phyloP scores from a whole-genome alignment of 2,797 vertebrate genomes.

The Megaceryle alcyon region DNA sequence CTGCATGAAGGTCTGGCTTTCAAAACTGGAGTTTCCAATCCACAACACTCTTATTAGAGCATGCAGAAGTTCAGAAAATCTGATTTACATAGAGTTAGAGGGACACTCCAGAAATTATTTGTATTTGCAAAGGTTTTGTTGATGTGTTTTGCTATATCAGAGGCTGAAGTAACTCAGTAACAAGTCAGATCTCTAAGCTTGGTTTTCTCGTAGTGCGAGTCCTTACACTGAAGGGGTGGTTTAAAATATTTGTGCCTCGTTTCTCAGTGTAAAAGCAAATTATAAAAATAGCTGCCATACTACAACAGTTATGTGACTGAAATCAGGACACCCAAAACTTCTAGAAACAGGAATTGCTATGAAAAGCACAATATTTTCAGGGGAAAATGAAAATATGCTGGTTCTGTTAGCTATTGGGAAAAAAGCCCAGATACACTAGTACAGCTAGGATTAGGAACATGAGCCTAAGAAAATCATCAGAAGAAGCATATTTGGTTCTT shows the following conservation, averaged over 20 bases:
- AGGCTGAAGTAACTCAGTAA: background rate
- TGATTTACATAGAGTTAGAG: background rate
- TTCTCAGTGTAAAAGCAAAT: background rate
- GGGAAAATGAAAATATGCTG: background rate
- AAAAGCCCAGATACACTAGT: background rate
- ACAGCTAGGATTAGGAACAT: background rate
- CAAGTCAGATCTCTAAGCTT: background rate
- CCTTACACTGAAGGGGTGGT: background rate
- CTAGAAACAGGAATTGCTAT: background rate
- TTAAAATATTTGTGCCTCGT: background rate
- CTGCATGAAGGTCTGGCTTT: background rate
- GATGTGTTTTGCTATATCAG: background rate
- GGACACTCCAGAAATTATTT: background rate
- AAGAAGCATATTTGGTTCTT: background rate
- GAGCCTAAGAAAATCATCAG: background rate
- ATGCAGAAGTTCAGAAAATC: background rate
- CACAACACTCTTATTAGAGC: background rate
- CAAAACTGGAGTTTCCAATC: background rate
- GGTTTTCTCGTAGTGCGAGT: background rate
- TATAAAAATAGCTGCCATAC: background rate
- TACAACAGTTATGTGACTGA: background rate
- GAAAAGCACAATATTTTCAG: background rate
- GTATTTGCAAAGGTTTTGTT: background rate
- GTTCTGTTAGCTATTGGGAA: background rate
- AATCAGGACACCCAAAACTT: background rate